A percentile compares a stretch with the other conserved stretches of the same genome.
These are phyloP conservation scores for Siniperca undulata DNA, from an alignment of 2,797 vertebrate genomes.

Conservation along the genomic window DNA sequence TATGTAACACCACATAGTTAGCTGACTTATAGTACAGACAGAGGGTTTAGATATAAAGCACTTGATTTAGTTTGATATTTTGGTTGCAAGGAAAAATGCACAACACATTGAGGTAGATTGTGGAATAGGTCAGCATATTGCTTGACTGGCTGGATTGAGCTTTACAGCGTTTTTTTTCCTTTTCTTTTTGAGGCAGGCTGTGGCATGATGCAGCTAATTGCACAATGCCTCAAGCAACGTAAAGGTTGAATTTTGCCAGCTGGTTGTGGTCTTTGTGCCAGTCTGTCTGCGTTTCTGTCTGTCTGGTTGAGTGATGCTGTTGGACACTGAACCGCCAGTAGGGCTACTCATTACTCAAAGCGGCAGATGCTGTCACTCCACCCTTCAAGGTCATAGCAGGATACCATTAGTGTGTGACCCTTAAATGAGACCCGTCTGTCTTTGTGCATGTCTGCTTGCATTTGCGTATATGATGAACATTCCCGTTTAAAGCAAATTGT, in stretches of 20 bases:
- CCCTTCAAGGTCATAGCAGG: conserved; percentile 69
- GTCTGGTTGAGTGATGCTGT: conserved; percentile 42
- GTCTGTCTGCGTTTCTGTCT: conserved; percentile 55
- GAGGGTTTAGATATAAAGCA: background rate
- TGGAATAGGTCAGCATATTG: conserved; percentile 44
- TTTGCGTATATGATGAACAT: conserved; percentile 7
- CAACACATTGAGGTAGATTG: conserved; percentile 14
- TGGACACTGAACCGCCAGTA: conserved; percentile 37
- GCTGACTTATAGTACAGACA: conserved; percentile 10
- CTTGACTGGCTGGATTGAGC: conserved; percentile 38
- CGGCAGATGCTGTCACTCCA: conserved; percentile 35
- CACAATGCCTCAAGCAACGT: conserved; percentile 21
- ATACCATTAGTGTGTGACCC: conserved; percentile 38
- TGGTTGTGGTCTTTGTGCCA: conserved; percentile 40
- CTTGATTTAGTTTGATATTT: conserved; percentile 29
- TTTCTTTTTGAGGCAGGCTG: conserved; percentile 20
- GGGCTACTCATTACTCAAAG: conserved; percentile 61
- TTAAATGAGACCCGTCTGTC: conserved; percentile 30
- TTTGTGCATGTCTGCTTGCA: conserved; percentile 11
- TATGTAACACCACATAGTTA: background rate
- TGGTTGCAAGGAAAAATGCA: conserved; percentile 26
- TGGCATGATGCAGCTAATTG: conserved; percentile 67
- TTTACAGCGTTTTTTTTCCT: conserved; percentile 1
- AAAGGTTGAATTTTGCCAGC: conserved; percentile 53
- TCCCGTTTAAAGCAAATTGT: conserved; percentile 2